Percentiles rank a stretch among this genome's conserved stretches.
phyloP scores from a whole-genome alignment of 2,888 invertebrate genomes.

The Spicauda simplicius region DNA sequence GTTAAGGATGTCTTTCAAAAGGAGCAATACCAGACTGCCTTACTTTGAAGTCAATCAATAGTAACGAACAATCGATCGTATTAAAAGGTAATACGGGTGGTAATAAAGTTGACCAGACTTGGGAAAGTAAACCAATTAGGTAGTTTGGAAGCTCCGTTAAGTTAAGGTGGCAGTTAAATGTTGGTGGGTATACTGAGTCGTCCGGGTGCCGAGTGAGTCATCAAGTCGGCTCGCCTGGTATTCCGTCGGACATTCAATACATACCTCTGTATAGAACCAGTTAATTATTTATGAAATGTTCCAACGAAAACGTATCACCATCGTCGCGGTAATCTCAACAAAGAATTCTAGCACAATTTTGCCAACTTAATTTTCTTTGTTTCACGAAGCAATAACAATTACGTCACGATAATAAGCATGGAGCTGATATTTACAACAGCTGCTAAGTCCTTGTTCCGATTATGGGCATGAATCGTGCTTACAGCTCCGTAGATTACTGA shows the following conservation, averaged over 20 bases:
- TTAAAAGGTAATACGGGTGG: conserved; percentile 13
- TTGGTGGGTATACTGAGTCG: conserved; percentile 24
- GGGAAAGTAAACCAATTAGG: conserved; percentile 34
- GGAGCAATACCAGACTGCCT: neutral
- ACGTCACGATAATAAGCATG: conserved; percentile 79
- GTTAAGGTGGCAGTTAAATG: conserved; percentile 54
- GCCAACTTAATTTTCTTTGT: conserved; percentile 76
- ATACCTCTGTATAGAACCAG: conserved; percentile 43
- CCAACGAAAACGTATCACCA: conserved; percentile 39
- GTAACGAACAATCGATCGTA: conserved; percentile 6
- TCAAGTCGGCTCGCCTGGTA: conserved; percentile 59
- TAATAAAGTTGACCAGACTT: conserved; percentile 2
- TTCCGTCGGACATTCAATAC: conserved; percentile 69
- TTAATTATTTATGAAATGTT: conserved; percentile 6
- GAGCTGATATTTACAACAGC: conserved; percentile 80
- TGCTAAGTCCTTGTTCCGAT: conserved; percentile 82
- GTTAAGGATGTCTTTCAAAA: neutral
- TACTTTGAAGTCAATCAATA: neutral
- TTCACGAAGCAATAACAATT: conserved; percentile 68
- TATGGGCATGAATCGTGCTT: conserved; percentile 82
- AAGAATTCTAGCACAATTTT: conserved; percentile 50
- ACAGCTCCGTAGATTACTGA: conserved; percentile 74
- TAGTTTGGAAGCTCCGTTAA: conserved; percentile 46
- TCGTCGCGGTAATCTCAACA: conserved; percentile 38
- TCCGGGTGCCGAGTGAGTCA: conserved; percentile 63